These are phyloP conservation scores for Orchesella cincta DNA, from an alignment of 1,140 invertebrate species.

Conservation along the genomic window DNA sequence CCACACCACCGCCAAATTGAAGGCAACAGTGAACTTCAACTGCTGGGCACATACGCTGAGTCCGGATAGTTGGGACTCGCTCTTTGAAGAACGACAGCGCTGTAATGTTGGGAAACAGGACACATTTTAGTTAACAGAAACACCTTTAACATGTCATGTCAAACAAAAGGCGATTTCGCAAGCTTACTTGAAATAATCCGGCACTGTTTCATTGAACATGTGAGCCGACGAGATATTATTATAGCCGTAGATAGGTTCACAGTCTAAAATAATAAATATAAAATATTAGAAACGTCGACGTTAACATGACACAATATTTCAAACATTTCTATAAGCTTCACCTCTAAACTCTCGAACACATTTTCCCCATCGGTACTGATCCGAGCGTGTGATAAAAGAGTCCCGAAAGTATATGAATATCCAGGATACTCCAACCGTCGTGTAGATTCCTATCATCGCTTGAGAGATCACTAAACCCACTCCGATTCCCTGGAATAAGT, in stretches of 20 bases:
- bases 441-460: slow-evolving; percentile 80
- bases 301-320: neutral
- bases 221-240: neutral
- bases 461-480: slow-evolving; percentile 77
- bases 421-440: slow-evolving; percentile 83
- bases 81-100: slow-evolving; percentile 75
- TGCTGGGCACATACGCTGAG: slow-evolving; percentile 52
- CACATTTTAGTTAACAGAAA: neutral
- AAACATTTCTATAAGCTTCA: neutral
- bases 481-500: slow-evolving; percentile 68
- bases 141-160: neutral
- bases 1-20: slow-evolving; percentile 87
- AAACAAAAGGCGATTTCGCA: neutral
- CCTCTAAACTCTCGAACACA: slow-evolving; percentile 51
- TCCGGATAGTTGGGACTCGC: slow-evolving; percentile 59
- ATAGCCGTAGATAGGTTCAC: slow-evolving; percentile 16
- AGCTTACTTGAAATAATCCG: slow-evolving; percentile 65
- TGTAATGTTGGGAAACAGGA: slow-evolving; percentile 59
- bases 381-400: slow-evolving; percentile 79
- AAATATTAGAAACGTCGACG: too few relatives aligned
- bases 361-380: slow-evolving; percentile 80
- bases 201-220: slow-evolving; percentile 64
- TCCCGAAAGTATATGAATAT: slow-evolving; percentile 85
- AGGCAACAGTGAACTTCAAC: slow-evolving; percentile 81
- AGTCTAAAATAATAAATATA: slow-evolving; percentile 39